Base-by-base conservation (phyloP, 2,797 vertebrate genomes). In the Poecilia gillii region DNA sequence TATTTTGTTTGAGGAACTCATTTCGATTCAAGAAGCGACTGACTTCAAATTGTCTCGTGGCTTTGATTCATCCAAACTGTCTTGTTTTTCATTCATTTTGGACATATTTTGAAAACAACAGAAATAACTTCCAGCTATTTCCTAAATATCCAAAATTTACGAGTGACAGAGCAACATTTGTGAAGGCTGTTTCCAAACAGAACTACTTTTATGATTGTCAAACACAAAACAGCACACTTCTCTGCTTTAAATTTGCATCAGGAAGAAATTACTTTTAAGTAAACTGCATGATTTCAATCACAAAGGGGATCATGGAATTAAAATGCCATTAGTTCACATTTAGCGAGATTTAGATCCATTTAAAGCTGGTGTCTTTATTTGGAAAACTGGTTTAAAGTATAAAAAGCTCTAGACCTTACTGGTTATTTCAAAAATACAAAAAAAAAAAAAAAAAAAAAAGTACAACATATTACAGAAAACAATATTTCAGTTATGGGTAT, bases 241-340 rank as follows among this genome's bases (percentile, higher is more conserved):
- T 78, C 28, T 33, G n/a, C 12, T 84, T 83, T 59, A 78, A 86
- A 82, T 81, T 51, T 31, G 8, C 55, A 78, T 53, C 41, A 57
- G 33, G 5, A 82, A 84, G 72, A 74, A 47, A 81, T 79, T 79
- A 79, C 75, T 80, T 81, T 46, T 78, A 71, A 80, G 57, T 83
- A 72, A 85, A 76, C 71, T 28, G 71, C 76, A 86, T 78, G 71
- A 49, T 66, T 75, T 87, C 75, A 86, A 81, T 79, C 79, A 91
- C 83, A 84, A 84, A 82, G 72, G 31, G 31, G 55, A 47, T 75
- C 74, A 78, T 16, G 73, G 79, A 90, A 91, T 92, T 78, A 90
- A 88, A 86, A 90, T 83, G 81, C 66, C 77, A 86, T 91, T 90
- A 86, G 83, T 85, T 84, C 78, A 81, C 79, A 83, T 68, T 70